Percentiles rank a stretch among this genome's conserved stretches.
phyloP scores from a whole-genome alignment of 2,888 invertebrate genomes.

The Hydrotaea cyrtoneurina region DNA sequence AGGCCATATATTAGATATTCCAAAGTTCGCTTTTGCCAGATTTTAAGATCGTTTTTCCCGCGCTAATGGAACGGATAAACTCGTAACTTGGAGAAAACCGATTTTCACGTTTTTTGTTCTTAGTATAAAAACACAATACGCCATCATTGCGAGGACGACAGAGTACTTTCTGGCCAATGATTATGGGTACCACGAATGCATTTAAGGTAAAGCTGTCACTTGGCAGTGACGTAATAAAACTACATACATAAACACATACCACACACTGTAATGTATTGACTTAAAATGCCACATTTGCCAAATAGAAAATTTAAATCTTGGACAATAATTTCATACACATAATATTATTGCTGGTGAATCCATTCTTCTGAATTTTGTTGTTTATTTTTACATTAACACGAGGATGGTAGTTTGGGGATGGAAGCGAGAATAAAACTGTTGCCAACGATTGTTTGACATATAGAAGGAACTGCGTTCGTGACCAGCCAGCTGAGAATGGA shows the following conservation, averaged over 20 bases:
- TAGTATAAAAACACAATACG: no score
- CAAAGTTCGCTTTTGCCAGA: no score
- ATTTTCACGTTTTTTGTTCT: no score
- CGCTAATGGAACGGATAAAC: no score
- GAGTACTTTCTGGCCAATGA: no score
- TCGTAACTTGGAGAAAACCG: no score
- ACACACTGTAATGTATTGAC: neutral
- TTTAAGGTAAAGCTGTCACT: constrained; percentile 43
- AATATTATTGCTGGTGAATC: neutral
- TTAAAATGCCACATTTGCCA: neutral
- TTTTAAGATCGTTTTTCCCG: no score
- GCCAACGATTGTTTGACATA: constrained; percentile 42
- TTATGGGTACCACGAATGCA: no score
- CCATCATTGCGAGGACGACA: no score
- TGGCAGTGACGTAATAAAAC: constrained; percentile 58
- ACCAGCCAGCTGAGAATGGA: constrained; percentile 21
- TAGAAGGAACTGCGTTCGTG: neutral
- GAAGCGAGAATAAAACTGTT: constrained; percentile 43
- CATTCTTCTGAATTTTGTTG: neutral
- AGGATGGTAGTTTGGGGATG: constrained; percentile 9
- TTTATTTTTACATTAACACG: neutral
- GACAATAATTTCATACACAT: neutral
- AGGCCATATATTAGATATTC: no score
- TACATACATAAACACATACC: neutral
- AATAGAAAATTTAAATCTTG: neutral